Evolutionary conservation across 2,113 vertebrate genomes (phyloP).

Genomic region (Rhinolophus sinicus): DNA sequence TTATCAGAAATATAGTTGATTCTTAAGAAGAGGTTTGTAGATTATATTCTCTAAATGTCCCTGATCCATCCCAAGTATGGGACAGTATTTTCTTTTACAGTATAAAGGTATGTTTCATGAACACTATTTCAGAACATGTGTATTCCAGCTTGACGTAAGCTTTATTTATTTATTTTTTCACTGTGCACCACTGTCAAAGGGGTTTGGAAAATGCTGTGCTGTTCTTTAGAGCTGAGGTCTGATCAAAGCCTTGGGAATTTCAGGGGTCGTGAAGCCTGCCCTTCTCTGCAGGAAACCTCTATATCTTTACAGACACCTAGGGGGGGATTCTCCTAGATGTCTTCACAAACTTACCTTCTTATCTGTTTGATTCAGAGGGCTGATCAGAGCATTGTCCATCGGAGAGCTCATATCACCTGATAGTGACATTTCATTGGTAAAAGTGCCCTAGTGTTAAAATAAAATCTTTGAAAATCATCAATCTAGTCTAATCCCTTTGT

Average conservation of each 20-base stretch:
- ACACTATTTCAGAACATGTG: not conserved
- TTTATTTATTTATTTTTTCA: not conserved
- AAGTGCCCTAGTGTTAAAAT: not conserved
- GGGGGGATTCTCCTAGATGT: not conserved
- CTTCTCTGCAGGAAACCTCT: not conserved
- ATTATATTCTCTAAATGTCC: not conserved
- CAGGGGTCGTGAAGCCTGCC: not conserved
- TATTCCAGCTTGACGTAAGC: not conserved
- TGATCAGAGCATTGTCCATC: not conserved
- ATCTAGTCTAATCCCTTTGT: not conserved
- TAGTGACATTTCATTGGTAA: not conserved
- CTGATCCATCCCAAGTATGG: not conserved
- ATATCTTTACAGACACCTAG: not conserved
- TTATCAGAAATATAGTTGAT: not conserved
- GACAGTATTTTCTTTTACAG: not conserved
- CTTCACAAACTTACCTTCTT: not conserved
- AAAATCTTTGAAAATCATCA: conserved; percentile 10
- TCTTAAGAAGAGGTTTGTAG: not conserved
- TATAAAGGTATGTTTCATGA: not conserved
- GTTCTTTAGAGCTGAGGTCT: not conserved
- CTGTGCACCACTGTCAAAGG: not conserved
- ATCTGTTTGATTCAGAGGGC: not conserved
- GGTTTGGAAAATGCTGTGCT: not conserved
- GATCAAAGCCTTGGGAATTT: not conserved
- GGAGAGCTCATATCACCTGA: not conserved